phyloP scores from a whole-genome alignment of 2,113 vertebrate genomes.

The Chitala chitala region DNA sequence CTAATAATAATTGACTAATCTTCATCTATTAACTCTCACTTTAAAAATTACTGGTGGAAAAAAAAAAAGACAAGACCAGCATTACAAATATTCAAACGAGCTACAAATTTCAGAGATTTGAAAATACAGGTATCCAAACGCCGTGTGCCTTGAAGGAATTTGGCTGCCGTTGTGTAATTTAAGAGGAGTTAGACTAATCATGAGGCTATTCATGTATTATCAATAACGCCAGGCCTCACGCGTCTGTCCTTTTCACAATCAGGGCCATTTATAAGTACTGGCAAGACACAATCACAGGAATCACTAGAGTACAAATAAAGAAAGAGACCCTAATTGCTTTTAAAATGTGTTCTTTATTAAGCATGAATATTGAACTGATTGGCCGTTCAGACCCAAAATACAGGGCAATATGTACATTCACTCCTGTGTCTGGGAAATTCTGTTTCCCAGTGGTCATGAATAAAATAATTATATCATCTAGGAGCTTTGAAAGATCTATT shows the following conservation, averaged over 20 bases:
- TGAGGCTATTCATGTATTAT: conserved; percentile 17
- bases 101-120: not conserved
- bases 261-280: conserved; percentile 14
- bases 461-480: conserved; percentile 22
- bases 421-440: not conserved
- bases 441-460: conserved; percentile 25
- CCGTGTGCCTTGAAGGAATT: not conserved
- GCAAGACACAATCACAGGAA: conserved; percentile 65
- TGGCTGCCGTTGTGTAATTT: not conserved
- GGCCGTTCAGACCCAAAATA: conserved; percentile 39
- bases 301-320: conserved; percentile 65
- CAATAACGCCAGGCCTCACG: not conserved
- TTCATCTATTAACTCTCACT: too few relatives aligned
- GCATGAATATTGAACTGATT: conserved; percentile 61
- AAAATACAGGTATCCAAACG: not conserved
- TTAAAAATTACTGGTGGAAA: too few relatives aligned
- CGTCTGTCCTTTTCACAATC: conserved; percentile 21
- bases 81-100: not conserved
- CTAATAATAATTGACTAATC: too few relatives aligned
- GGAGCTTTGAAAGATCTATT: conserved; percentile 20
- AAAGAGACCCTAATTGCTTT: conserved; percentile 70
- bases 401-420: not conserved
- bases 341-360: conserved; percentile 69
- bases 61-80: not conserved
- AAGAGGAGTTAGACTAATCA: not conserved